Conservation (phyloP, 2,113 vertebrate species). For the Phrynosoma blainvillii region DNA sequence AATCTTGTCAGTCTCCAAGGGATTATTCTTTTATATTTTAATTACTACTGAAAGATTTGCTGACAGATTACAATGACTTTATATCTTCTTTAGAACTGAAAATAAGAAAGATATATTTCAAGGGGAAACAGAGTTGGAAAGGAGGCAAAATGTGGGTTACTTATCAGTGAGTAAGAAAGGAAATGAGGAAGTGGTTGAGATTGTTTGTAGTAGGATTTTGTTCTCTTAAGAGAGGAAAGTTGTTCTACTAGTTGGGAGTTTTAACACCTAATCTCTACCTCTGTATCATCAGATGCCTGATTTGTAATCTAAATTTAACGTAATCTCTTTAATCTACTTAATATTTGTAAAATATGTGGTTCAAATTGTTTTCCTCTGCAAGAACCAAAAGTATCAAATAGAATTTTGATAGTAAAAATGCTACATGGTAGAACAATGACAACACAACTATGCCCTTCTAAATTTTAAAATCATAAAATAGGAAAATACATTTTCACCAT, state of each 20-base stretch:
- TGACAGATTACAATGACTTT: background rate
- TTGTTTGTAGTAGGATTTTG: constrained; percentile 49
- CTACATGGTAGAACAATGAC: background rate
- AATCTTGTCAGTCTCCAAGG: background rate
- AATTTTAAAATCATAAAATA: too few species aligned
- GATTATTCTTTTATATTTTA: background rate
- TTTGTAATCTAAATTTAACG: accelerated
- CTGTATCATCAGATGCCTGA: constrained; percentile 34
- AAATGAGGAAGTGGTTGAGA: background rate
- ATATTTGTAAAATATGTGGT: background rate
- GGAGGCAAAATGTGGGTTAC: background rate
- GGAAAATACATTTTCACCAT: too few species aligned
- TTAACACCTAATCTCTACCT: constrained; percentile 20
- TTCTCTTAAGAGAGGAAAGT: constrained; percentile 21
- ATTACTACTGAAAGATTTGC: background rate
- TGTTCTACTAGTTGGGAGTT: constrained; percentile 40
- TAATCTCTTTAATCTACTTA: background rate
- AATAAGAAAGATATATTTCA: constrained; percentile 11
- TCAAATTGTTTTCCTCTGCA: background rate
- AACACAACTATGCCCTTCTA: background rate
- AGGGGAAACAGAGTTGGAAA: constrained; percentile 5
- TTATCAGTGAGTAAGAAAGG: background rate
- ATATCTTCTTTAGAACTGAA: background rate
- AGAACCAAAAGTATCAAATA: background rate
- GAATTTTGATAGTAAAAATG: background rate